Base-by-base conservation (phyloP, 2,113 vertebrate species). In the Poecile atricapillus region DNA sequence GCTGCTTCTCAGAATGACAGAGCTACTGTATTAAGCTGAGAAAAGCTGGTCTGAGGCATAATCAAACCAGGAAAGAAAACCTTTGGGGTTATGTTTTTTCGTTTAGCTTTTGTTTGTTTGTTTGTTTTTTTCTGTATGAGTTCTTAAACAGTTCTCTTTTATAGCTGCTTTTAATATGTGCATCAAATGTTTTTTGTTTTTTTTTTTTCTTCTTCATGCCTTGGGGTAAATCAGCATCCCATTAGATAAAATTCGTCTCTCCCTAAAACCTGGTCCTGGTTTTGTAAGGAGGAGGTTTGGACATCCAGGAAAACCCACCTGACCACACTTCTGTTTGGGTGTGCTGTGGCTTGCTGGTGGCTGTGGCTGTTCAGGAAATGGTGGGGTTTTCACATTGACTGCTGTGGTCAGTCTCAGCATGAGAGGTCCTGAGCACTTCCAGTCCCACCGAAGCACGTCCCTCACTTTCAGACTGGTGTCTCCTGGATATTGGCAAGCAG, bases 21-120 rank as follows among this genome's bases (percentile, higher is more conserved):
- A 92, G 64, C 88, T 96, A 78, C 93, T 94, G 71, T 78, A 52
- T 37, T 33, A 59, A 70, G 37, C 79, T 81, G 79, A 71, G 69
- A 80, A 91, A 85, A 88, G 27, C 79, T 89, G 31, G 11, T 67
- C 41, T 81, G 58, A 95, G 50, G 28, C 43, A 19, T 71, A 43
- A 71, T 82, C 41, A 73, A 73, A 11, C 5, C 11, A 28, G 41
- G 33, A 93, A 86, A 77, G 44, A 86, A 94, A 95, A 47, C 11
- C 13, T 17, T 79, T 21, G 1, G 53, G 33, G 10, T 41, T 76
- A 33, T 46, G 44, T 22, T 70, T 88, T 59, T 41, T 16, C 30
- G 43, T 43, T 43, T 43, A 15, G 43, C n/a, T 22, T 37, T 33
- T n/a, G 67, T 84, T 64, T 41, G 10, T 41, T 76, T 35, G 43